Percentiles rank a stretch among this genome's conserved stretches.
phyloP scores from a whole-genome alignment of 1,140 invertebrate genomes.

The Drosophila sturtevanti region DNA sequence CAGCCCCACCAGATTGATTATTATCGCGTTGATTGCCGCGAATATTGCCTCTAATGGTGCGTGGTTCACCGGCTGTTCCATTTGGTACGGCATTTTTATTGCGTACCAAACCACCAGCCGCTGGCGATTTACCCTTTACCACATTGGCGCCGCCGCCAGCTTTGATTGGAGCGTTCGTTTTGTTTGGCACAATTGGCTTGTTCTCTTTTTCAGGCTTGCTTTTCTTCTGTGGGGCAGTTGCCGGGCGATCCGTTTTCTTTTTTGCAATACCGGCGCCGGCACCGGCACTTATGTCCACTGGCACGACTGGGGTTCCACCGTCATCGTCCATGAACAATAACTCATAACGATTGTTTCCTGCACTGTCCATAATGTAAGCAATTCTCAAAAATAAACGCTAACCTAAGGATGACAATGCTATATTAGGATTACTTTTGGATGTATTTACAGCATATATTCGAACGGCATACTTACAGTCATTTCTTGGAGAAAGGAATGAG shows the following conservation, averaged over 20 bases:
- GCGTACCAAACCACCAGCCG: constrained; percentile 76
- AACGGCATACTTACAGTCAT: constrained; percentile 26
- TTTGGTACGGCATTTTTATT: constrained; percentile 86
- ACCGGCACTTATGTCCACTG: constrained; percentile 22
- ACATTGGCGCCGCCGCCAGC: not conserved
- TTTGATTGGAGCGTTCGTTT: constrained; percentile 47
- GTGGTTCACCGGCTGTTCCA: constrained; percentile 10
- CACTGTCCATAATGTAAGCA: constrained; percentile 90
- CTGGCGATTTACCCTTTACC: constrained; percentile 42
- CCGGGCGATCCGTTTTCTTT: constrained; percentile 34
- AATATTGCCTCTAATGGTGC: constrained; percentile 63
- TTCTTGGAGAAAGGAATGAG: constrained; percentile 26
- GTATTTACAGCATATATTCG: constrained; percentile 30
- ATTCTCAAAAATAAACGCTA: constrained; percentile 26
- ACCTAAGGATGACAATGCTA: constrained; percentile 18
- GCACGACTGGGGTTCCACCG: constrained; percentile 84
- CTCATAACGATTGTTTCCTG: constrained; percentile 96
- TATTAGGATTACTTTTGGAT: not conserved
- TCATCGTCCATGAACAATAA: constrained; percentile 94
- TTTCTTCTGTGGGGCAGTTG: constrained; percentile 18
- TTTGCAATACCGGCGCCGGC: constrained; percentile 31
- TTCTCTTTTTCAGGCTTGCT: constrained; percentile 91
- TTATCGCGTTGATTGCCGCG: constrained; percentile 83
- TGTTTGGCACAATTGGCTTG: constrained; percentile 84
- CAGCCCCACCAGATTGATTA: constrained; percentile 82